Percentiles rank a stretch among this genome's conserved stretches.
Evolutionary conservation across 2,888 invertebrate species (phyloP).

Genomic region (Panzeria rudis): DNA sequence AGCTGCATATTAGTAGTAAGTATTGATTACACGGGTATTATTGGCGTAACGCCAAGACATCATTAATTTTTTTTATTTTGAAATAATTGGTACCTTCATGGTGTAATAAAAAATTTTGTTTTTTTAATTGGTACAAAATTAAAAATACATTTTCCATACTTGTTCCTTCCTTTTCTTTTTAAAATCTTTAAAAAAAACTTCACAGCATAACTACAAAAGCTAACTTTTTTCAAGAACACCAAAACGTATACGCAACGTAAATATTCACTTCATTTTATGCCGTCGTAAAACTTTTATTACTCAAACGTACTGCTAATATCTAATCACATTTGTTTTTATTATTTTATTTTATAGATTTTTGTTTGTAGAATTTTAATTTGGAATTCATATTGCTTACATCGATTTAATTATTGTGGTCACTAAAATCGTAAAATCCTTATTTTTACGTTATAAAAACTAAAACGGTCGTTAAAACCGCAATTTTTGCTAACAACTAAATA

Average conservation of each 20-base stretch:
- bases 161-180: not conserved
- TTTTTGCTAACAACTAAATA: too few relatives aligned
- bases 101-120: too few relatives aligned
- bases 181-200: not conserved
- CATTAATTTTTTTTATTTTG: too few relatives aligned
- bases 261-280: not conserved
- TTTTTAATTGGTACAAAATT: too few relatives aligned
- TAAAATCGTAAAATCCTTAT: not conserved
- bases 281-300: not conserved
- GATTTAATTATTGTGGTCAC: not conserved
- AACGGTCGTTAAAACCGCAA: too few relatives aligned
- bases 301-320: not conserved
- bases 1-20: too few relatives aligned
- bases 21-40: too few relatives aligned
- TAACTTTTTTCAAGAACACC: not conserved
- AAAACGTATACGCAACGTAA: not conserved
- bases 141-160: too few relatives aligned
- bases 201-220: not conserved
- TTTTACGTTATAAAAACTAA: not conserved
- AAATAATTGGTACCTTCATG: too few relatives aligned
- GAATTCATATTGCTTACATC: not conserved
- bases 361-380: not conserved
- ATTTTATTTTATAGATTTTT: not conserved
- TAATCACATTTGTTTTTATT: not conserved
- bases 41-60: too few relatives aligned